These are phyloP conservation scores for Andrena cerasifolii DNA, from an alignment of 1,140 invertebrate genomes.

Conservation along the genomic window DNA sequence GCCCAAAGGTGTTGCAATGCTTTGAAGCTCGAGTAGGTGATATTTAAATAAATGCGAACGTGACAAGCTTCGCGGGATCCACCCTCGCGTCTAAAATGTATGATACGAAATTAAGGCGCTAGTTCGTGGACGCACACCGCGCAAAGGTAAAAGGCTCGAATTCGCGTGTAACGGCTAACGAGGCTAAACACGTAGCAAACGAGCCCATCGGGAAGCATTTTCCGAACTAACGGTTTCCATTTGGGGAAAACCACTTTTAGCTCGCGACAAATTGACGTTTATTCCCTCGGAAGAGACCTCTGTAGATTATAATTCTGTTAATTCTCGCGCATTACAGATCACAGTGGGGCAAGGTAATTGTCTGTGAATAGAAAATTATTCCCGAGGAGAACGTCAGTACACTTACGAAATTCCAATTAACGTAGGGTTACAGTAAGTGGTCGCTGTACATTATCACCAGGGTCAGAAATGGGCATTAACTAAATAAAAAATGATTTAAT, in stretches of 20 bases:
- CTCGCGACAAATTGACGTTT: background rate
- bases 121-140: slow-evolving; percentile 7
- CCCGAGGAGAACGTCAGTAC: no score
- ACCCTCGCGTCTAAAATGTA: no score
- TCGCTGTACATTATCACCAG: no score
- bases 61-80: no score
- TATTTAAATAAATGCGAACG: no score
- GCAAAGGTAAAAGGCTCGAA: background rate
- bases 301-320: background rate
- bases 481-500: no score
- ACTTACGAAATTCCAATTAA: no score
- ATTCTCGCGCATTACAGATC: background rate
- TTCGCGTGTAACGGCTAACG: slow-evolving; percentile 14
- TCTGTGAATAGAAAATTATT: no score
- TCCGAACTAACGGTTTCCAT: background rate
- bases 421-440: no score
- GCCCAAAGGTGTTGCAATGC: no score
- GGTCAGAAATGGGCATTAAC: no score
- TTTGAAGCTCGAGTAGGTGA: no score
- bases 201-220: slow-evolving; percentile 26
- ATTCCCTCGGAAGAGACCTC: background rate
- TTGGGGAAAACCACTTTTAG: background rate
- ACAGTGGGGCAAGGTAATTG: background rate
- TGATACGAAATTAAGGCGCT: slow-evolving; percentile 44
- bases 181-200: slow-evolving; percentile 30